phyloP scores from a whole-genome alignment of 2,888 invertebrate species.

The Lasiommata megera region DNA sequence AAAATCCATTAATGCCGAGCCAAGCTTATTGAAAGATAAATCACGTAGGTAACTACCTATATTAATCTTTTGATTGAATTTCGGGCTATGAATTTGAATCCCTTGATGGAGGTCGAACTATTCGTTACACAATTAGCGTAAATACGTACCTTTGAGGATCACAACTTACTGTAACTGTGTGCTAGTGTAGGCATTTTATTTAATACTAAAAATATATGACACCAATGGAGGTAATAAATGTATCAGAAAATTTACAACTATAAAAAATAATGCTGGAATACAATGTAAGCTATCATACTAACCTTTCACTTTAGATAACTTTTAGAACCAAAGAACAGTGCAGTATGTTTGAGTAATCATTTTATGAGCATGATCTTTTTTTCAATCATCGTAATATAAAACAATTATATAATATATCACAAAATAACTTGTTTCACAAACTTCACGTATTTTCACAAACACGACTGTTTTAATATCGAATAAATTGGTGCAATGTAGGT shows the following conservation, averaged over 20 bases:
- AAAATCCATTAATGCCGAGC: slow-evolving; percentile 11
- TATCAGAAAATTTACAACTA: too few relatives aligned
- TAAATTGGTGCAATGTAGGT: background rate
- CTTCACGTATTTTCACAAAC: background rate
- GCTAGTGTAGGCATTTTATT: background rate
- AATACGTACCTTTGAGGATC: slow-evolving; percentile 3
- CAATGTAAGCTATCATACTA: slow-evolving; percentile 37
- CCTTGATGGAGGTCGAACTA: slow-evolving; percentile 9
- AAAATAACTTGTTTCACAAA: background rate
- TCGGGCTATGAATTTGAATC: slow-evolving; percentile 15
- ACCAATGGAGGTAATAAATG: too few relatives aligned
- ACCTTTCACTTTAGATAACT: slow-evolving; percentile 38
- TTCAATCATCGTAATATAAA: background rate
- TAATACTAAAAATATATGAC: background rate
- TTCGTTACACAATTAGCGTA: slow-evolving; percentile 4
- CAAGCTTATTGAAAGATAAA: slow-evolving; percentile 23
- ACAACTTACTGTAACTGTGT: background rate
- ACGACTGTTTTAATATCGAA: background rate
- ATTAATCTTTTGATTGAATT: slow-evolving; percentile 23
- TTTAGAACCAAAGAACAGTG: slow-evolving; percentile 1
- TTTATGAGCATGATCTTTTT: background rate
- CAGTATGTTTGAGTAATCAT: background rate
- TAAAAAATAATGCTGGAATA: background rate
- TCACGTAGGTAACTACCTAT: too few relatives aligned
- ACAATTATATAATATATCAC: background rate